Evolutionary conservation across 1,140 invertebrate genomes (phyloP).

Genomic region (Hetaerina americana): DNA sequence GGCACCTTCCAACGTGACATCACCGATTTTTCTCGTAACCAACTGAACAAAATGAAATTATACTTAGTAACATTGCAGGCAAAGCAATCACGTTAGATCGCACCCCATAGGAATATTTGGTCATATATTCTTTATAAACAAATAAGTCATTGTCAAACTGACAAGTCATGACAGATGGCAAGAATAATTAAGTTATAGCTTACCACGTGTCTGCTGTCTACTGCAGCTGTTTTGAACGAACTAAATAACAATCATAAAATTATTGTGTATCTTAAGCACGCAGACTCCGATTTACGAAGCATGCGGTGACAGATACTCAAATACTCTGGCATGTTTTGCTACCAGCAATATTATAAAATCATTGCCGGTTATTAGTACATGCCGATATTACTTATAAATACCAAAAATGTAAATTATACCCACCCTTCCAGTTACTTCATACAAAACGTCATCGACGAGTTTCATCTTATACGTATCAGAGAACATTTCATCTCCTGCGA

Average conservation of each 20-base stretch:
- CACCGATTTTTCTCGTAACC: conserved; percentile 57
- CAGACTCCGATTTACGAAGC: background rate
- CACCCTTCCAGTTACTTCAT: conserved; percentile 86
- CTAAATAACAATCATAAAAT: background rate
- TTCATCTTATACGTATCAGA: conserved; percentile 94
- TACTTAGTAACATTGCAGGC: too few species aligned
- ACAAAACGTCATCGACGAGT: conserved; percentile 82
- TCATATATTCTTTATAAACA: too few species aligned
- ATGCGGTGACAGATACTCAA: background rate
- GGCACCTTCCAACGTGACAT: conserved; percentile 68
- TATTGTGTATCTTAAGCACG: background rate
- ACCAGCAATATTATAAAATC: background rate
- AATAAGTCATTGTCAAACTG: too few species aligned
- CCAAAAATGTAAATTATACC: conserved; percentile 12
- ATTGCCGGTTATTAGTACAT: conserved; percentile 10
- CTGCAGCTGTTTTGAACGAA: too few species aligned
- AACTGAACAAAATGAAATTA: conserved; percentile 38
- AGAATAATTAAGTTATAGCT: too few species aligned
- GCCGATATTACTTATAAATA: conserved; percentile 8
- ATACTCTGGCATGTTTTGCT: conserved; percentile 11
- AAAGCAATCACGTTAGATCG: too few species aligned
- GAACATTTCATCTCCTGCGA: conserved; percentile 92
- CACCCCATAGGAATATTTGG: too few species aligned
- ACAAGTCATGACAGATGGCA: too few species aligned
- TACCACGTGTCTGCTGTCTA: too few species aligned